A percentile compares a stretch with the other conserved stretches of the same genome.
Conservation (phyloP, 2,888 invertebrate genomes). For the Trilocha varians region DNA sequence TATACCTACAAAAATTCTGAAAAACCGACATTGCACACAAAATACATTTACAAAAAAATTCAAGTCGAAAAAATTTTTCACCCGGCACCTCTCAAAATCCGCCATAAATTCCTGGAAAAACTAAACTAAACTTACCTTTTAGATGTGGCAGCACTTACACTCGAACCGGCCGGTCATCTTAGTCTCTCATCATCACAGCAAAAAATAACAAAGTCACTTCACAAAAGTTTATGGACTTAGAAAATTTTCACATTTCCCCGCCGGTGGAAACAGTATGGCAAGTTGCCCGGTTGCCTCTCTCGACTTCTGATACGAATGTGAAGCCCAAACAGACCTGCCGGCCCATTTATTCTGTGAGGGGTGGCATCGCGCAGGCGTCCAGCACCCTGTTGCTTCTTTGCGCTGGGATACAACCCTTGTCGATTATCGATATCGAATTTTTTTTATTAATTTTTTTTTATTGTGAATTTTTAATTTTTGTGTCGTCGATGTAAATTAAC, state of each 20-base stretch:
- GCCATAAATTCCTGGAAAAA: constrained; percentile 1
- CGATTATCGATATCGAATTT: constrained; percentile 25
- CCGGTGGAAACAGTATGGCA: constrained; percentile 21
- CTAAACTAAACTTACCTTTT: constrained; percentile 36
- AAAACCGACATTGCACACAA: not conserved
- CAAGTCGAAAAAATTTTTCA: not conserved
- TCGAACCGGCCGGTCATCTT: constrained; percentile 30
- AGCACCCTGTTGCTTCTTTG: constrained; percentile 70
- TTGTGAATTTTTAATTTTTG: too few species aligned
- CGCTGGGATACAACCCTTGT: constrained; percentile 15
- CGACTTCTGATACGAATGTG: constrained; percentile 48
- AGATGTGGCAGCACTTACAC: constrained; percentile 17
- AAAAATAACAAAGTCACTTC: constrained; percentile 24
- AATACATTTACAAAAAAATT: not conserved
- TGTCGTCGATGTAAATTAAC: too few species aligned
- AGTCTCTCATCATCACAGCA: constrained; percentile 34
- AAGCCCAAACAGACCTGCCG: constrained; percentile 36
- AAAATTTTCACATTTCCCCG: constrained; percentile 40
- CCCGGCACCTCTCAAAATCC: not conserved
- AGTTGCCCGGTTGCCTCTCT: constrained; percentile 27
- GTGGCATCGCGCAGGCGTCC: constrained; percentile 67
- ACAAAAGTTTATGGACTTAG: constrained; percentile 30
- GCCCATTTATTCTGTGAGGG: constrained; percentile 48
- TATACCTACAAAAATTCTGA: not conserved
- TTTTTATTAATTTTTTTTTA: too few species aligned